Base-by-base conservation (phyloP, 37 sponge, comb jelly and placozoan species). In the Hexactinellida sp. region DNA sequence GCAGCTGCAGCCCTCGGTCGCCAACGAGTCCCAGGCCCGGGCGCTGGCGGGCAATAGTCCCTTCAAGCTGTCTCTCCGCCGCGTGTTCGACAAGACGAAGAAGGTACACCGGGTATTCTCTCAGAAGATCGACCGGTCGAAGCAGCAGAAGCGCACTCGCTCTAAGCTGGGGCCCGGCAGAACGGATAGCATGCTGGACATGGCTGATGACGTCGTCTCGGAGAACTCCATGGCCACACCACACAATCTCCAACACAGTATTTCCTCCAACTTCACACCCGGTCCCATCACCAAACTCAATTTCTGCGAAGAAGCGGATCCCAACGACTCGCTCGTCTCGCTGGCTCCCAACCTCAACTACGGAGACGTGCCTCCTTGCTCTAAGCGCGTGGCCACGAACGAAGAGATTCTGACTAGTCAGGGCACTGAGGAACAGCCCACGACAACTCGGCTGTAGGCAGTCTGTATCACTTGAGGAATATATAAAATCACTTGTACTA, bases 221-320 rank as follows among this genome's bases (percentile, higher is more conserved):
- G 76, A 63, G 34, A 63, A 28, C 34, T 63, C 76, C 34, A n/a
- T 63, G 30, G 76, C 76, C 3, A 63, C 76, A 63, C 76, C 76
- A 10, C 76, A 63, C 76, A 63, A 63, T n/a, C 76, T 63, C 32
- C 76, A 63, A 28, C 76, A 25, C 34, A 63, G 76, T 63, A 3
- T 63, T 3, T 63, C 76, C 30, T 63, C 76, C 76, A 63, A 63
- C 76, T 63, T 63, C 76, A 63, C 76, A 21, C 76, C 76, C 28
- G 76, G 76, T 63, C 76, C 76, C 13, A n/a, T 63, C 34, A 28
- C 76, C 1, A 63, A 63, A 63, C 76, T 63, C 28, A 23, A 63
- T 63, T 63, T 63, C 76, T 63, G 21, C 34, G 76, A 63, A 63
- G 76, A 63, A 63, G 32, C 76, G 34, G 76, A 63, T 63, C 76